These are phyloP conservation scores for Microvelia longipes DNA, from an alignment of 1,140 invertebrate genomes.

Conservation along the genomic window DNA sequence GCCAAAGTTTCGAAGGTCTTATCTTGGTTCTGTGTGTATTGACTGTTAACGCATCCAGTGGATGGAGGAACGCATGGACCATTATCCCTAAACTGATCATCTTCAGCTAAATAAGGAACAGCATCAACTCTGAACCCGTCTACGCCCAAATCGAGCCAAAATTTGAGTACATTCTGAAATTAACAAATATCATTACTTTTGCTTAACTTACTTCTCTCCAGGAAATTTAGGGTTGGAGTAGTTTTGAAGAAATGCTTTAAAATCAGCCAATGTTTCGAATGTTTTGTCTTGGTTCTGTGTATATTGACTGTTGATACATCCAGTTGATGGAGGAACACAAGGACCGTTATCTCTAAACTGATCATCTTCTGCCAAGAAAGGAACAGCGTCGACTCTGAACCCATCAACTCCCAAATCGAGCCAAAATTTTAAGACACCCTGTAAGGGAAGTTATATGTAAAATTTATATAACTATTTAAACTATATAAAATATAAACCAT, in stretches of 20 bases:
- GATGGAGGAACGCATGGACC: too few species aligned
- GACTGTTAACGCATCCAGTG: neutral
- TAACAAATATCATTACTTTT: too few species aligned
- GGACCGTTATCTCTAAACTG: neutral
- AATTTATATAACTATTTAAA: too few species aligned
- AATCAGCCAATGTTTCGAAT: neutral
- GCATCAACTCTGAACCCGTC: slow-evolving; percentile 56
- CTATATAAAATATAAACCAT: too few species aligned
- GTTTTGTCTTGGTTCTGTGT: neutral
- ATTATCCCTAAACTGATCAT: neutral
- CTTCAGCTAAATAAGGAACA: slow-evolving; percentile 24
- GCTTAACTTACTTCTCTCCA: neutral
- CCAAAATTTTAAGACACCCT: slow-evolving; percentile 37
- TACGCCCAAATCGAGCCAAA: slow-evolving; percentile 50
- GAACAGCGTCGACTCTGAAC: slow-evolving; percentile 48
- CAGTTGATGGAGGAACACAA: too few species aligned
- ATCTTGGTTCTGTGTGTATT: neutral
- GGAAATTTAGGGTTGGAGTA: neutral
- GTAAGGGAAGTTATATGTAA: too few species aligned
- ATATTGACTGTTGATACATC: neutral
- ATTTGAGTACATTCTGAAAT: slow-evolving; percentile 25
- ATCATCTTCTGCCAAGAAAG: slow-evolving; percentile 13
- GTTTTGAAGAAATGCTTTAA: neutral
- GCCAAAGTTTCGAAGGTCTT: neutral
- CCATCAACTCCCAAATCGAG: slow-evolving; percentile 50